A percentile compares a stretch with the other conserved stretches of the same genome.
Evolutionary conservation across 2,797 vertebrate species (phyloP).

Genomic region (Balearica regulorum): DNA sequence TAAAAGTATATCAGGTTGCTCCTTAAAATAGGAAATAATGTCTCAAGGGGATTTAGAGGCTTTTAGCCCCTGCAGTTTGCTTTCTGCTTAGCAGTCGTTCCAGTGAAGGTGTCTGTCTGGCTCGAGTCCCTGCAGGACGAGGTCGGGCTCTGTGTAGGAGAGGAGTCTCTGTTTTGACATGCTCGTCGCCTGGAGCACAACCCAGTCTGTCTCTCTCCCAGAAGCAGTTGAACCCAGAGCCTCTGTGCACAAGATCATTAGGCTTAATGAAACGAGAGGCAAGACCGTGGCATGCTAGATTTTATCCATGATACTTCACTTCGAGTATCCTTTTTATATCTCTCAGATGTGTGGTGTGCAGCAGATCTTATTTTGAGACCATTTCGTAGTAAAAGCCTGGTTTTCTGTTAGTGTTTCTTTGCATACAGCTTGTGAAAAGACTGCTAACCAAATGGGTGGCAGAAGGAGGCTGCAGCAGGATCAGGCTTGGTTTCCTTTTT

Average conservation of each 20-base stretch:
- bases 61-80: neutral
- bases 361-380: neutral
- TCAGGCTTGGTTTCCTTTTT: neutral
- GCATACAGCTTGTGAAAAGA: neutral
- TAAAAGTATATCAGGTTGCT: neutral
- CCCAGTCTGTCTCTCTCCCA: neutral
- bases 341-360: neutral
- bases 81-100: neutral
- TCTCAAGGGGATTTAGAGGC: neutral
- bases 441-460: neutral
- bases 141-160: neutral
- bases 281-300: accelerated
- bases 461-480: neutral
- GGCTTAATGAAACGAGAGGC: neutral
- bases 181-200: neutral
- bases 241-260: neutral
- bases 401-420: neutral
- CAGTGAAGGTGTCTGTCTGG: neutral
- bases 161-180: neutral
- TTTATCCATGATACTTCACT: neutral
- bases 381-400: neutral
- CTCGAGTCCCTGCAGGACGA: neutral
- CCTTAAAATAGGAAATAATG: neutral
- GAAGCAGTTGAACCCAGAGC: neutral
- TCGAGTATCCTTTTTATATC: neutral